A percentile compares a stretch with the other conserved stretches of the same genome.
These are phyloP conservation scores for Chrysodeixis includens DNA, from an alignment of 2,888 invertebrate species.

Conservation along the genomic window DNA sequence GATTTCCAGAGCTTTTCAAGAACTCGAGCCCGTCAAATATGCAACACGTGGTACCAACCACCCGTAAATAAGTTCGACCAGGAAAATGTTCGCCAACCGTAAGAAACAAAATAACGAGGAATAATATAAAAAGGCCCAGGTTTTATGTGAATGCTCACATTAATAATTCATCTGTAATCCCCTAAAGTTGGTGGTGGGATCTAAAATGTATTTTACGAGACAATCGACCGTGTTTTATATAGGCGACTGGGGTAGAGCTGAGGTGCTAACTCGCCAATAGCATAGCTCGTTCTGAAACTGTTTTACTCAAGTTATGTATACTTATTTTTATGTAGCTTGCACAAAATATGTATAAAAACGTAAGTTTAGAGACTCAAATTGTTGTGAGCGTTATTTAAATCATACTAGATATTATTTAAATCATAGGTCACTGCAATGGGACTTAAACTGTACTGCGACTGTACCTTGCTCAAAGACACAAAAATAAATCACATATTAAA, in stretches of 20 bases:
- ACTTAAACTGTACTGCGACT: too few relatives aligned
- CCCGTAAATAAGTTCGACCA: constrained; percentile 60
- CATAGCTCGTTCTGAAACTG: constrained; percentile 28
- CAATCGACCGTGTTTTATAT: constrained; percentile 75
- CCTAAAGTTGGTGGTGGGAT: constrained; percentile 74
- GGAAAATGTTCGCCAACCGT: constrained; percentile 51
- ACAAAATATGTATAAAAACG: too few relatives aligned
- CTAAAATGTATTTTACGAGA: constrained; percentile 80
- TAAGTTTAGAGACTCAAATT: too few relatives aligned
- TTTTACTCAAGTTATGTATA: constrained; percentile 37
- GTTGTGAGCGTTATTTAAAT: too few relatives aligned
- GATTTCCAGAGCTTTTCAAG: constrained; percentile 41
- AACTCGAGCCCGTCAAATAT: constrained; percentile 50
- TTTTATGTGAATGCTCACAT: constrained; percentile 82
- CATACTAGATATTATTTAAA: too few relatives aligned
- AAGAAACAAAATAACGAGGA: constrained; percentile 66
- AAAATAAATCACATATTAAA: too few relatives aligned
- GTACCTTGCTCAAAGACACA: too few relatives aligned
- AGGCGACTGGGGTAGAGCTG: constrained; percentile 58
- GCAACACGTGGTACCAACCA: constrained; percentile 56
- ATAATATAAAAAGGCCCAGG: constrained; percentile 72
- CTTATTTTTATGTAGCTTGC: constrained; percentile 27
- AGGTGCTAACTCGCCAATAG: constrained; percentile 57
- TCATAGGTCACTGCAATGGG: too few relatives aligned
- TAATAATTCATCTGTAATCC: constrained; percentile 87